Evolutionary conservation across 2,113 vertebrate genomes (phyloP).

Genomic region (Cyrtonyx montezumae): DNA sequence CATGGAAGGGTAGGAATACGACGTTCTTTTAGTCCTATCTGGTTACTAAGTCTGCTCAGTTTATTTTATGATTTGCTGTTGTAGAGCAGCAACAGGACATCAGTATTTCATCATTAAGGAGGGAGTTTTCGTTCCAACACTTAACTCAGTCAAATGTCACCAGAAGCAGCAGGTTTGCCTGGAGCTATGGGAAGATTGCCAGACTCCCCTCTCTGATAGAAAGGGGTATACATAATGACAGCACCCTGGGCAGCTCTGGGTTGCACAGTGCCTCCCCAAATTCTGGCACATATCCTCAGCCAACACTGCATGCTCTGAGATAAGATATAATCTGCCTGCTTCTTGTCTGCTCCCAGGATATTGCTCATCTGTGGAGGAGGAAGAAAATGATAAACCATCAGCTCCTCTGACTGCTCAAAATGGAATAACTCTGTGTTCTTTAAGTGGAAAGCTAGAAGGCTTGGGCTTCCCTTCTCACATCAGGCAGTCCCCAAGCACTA

Average conservation of each 20-base stretch:
- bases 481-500: background rate
- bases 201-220: background rate
- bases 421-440: background rate
- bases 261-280: background rate
- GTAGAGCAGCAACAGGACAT: background rate
- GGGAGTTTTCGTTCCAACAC: background rate
- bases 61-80: background rate
- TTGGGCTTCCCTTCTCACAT: background rate
- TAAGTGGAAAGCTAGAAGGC: background rate
- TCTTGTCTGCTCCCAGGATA: background rate
- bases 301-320: fast-evolving
- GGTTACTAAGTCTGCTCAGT: background rate
- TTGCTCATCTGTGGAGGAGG: background rate
- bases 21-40: background rate
- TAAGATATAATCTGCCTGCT: background rate
- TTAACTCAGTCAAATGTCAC: background rate
- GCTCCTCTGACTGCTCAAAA: background rate
- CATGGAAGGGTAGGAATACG: background rate
- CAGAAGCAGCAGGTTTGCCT: background rate
- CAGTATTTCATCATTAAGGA: background rate
- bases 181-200: background rate
- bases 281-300: background rate
- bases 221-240: background rate
- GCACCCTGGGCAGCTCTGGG: background rate
- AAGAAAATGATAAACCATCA: background rate